phyloP scores from a whole-genome alignment of 2,888 invertebrate species.

The Epinotia bilunana region DNA sequence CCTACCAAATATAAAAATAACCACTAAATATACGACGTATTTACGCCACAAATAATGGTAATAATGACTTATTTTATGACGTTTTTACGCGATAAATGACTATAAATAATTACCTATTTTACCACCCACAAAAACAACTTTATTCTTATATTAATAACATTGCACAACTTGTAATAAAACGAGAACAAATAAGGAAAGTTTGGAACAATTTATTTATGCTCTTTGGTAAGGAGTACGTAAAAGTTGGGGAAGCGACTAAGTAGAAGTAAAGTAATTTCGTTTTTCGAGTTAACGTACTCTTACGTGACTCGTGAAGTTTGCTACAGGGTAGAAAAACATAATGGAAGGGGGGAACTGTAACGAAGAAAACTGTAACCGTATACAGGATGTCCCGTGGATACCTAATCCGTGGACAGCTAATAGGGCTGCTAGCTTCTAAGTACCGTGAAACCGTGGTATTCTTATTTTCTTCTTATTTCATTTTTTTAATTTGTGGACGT shows the following conservation, averaged over 20 bases:
- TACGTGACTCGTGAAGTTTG: conserved; percentile 10
- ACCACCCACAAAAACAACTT: conserved; percentile 12
- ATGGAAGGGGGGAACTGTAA: not conserved
- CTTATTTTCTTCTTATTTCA: no score
- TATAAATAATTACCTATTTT: conserved; percentile 19
- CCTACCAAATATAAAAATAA: not conserved
- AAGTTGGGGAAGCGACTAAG: conserved; percentile 27
- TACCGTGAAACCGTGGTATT: no score
- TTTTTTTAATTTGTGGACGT: no score
- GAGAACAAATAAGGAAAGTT: conserved; percentile 34
- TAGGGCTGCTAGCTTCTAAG: no score
- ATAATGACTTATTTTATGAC: not conserved
- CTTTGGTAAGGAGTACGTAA: conserved; percentile 1
- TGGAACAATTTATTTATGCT: conserved; percentile 29
- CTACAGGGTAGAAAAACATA: not conserved
- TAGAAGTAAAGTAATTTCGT: conserved; percentile 40
- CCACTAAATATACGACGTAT: conserved; percentile 14
- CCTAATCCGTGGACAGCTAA: no score
- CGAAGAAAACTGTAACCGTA: no score
- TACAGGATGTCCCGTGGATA: no score
- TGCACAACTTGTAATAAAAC: conserved; percentile 26
- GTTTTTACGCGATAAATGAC: conserved; percentile 12
- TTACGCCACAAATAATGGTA: conserved; percentile 1
- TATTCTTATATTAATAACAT: conserved; percentile 10
- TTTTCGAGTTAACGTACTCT: conserved; percentile 31